phyloP scores from a whole-genome alignment of 2,797 vertebrate genomes.

The Sebastes trivittatus region DNA sequence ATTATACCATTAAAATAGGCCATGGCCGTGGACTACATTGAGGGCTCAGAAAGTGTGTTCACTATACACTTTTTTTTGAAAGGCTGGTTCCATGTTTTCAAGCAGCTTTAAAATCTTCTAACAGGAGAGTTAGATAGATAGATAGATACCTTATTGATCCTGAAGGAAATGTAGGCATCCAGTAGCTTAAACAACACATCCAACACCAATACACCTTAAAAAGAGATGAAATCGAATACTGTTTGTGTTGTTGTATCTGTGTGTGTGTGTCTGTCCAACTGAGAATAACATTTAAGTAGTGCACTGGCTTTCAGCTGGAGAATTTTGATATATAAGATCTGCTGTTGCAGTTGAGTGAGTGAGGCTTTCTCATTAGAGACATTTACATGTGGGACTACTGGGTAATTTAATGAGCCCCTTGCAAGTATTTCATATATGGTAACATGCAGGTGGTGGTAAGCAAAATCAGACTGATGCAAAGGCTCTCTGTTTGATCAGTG shows the following conservation, averaged over 20 bases:
- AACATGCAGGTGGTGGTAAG: conserved; percentile 14
- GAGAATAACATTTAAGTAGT: neutral
- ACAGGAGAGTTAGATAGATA: neutral
- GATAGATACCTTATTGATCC: too few relatives aligned
- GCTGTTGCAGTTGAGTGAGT: neutral
- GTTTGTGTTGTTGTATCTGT: neutral
- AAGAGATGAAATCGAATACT: neutral
- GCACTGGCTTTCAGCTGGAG: neutral
- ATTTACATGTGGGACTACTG: neutral
- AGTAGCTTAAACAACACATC: too few relatives aligned
- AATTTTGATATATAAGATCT: neutral
- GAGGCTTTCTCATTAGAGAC: neutral
- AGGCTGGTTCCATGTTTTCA: neutral
- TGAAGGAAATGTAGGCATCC: too few relatives aligned
- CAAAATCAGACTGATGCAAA: conserved; percentile 1
- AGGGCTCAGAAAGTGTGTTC: neutral
- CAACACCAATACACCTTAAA: too few relatives aligned
- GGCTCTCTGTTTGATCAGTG: conserved; percentile 12
- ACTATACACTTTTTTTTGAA: neutral
- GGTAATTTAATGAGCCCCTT: neutral
- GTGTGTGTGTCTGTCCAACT: neutral
- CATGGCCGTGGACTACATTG: neutral
- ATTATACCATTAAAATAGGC: neutral
- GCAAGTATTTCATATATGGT: conserved; percentile 2
- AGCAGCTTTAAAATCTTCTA: neutral